Evolutionary conservation across 2,888 invertebrate species (phyloP).

Genomic region (Asteroscopus sphinx): DNA sequence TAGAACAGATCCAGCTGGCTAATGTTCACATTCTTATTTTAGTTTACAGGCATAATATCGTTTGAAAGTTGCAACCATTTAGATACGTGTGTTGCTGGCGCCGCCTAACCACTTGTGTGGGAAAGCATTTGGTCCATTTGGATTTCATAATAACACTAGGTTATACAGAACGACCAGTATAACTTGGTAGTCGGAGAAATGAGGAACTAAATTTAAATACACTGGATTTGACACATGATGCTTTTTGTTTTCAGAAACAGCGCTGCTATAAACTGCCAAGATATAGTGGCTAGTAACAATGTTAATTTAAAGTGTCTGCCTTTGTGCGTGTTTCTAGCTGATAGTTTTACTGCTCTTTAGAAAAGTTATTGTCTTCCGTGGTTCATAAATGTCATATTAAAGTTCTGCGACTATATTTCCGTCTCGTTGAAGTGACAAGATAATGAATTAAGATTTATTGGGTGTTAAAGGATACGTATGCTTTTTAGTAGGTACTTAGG

Average conservation of each 20-base stretch:
- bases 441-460: slow-evolving; percentile 25
- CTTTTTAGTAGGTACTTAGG: too few relatives aligned
- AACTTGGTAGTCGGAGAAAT: slow-evolving; percentile 1
- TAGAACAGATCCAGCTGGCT: slow-evolving; percentile 55
- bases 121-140: slow-evolving; percentile 49
- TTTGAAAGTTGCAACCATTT: slow-evolving; percentile 55
- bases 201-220: slow-evolving; percentile 12
- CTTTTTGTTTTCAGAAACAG: too few relatives aligned
- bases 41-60: slow-evolving; percentile 52
- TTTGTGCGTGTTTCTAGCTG: slow-evolving; percentile 35
- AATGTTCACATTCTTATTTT: slow-evolving; percentile 60
- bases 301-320: slow-evolving; percentile 34
- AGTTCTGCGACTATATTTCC: slow-evolving; percentile 34
- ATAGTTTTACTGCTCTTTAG: slow-evolving; percentile 41
- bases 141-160: slow-evolving; percentile 35
- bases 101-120: slow-evolving; percentile 33
- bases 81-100: slow-evolving; percentile 48
- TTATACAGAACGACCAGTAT: slow-evolving; percentile 16
- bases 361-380: slow-evolving; percentile 47
- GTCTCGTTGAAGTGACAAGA: slow-evolving; percentile 28
- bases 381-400: slow-evolving; percentile 50
- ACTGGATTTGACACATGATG: background rate
- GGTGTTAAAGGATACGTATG: too few relatives aligned
- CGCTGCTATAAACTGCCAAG: too few relatives aligned
- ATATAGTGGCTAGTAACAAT: background rate